phyloP scores from a whole-genome alignment of 2,113 vertebrate genomes.

The Dromiciops gliroides region DNA sequence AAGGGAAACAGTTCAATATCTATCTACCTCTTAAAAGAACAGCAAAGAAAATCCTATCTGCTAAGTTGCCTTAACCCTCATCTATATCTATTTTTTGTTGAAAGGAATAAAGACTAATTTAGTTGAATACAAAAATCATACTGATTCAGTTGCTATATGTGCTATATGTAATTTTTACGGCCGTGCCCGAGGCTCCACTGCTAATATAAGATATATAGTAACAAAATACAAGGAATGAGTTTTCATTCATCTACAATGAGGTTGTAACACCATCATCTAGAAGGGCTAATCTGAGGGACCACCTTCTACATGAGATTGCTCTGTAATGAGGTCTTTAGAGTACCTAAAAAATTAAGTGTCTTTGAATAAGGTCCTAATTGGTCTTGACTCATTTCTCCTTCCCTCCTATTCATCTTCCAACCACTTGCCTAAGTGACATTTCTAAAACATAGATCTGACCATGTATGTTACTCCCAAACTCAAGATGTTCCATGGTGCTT shows the following conservation, averaged over 20 bases:
- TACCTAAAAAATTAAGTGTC: neutral
- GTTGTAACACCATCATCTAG: neutral
- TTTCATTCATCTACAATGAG: neutral
- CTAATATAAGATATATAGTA: conserved; percentile 33
- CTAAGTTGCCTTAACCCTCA: neutral
- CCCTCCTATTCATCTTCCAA: neutral
- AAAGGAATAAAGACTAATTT: conserved; percentile 15
- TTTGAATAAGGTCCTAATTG: neutral
- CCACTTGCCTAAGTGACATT: neutral
- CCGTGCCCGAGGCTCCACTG: conserved; percentile 14
- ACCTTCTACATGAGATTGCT: neutral
- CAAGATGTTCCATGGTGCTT: neutral
- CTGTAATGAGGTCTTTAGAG: neutral
- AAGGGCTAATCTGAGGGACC: neutral
- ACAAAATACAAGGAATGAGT: neutral
- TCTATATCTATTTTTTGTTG: conserved; percentile 11
- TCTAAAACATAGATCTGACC: neutral
- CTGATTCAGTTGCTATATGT: conserved; percentile 47
- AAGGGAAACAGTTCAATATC: neutral
- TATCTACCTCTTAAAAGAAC: conserved; percentile 35
- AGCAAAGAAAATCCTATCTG: neutral
- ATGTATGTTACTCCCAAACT: neutral
- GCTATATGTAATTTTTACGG: neutral
- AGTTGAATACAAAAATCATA: conserved; percentile 54
- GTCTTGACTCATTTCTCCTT: neutral